Percentiles rank a stretch among this genome's conserved stretches.
phyloP scores from a whole-genome alignment of 2,113 vertebrate species.

The Trachemys scripta region DNA sequence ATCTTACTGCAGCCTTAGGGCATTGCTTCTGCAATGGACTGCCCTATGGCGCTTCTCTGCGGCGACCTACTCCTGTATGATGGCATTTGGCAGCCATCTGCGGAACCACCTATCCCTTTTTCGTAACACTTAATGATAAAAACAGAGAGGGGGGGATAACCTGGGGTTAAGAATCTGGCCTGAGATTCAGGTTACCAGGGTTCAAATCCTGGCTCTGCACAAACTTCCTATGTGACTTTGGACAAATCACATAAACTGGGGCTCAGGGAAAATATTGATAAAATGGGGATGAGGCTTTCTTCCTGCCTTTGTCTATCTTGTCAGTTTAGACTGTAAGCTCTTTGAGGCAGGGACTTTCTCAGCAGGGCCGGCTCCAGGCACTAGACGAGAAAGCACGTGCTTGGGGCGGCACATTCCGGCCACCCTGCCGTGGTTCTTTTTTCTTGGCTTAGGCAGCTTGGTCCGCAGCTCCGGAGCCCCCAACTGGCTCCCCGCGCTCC shows the following conservation, averaged over 20 bases:
- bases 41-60: not conserved
- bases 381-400: too few relatives aligned
- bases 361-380: too few relatives aligned
- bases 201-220: not conserved
- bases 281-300: not conserved
- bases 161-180: not conserved
- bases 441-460: too few relatives aligned
- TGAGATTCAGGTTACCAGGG: not conserved
- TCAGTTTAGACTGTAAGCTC: constrained; percentile 17
- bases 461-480: too few relatives aligned
- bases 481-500: too few relatives aligned
- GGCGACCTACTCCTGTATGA: not conserved
- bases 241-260: not conserved
- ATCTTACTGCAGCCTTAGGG: not conserved
- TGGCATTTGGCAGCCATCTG: not conserved
- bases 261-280: not conserved
- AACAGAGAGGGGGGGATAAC: too few relatives aligned
- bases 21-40: not conserved
- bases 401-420: too few relatives aligned
- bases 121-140: too few relatives aligned
- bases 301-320: not conserved
- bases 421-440: too few relatives aligned
- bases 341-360: constrained; percentile 15
- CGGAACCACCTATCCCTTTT: not conserved
- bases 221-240: not conserved